Percentiles rank a stretch among this genome's conserved stretches.
These are phyloP conservation scores for Ammospiza caudacuta DNA, from an alignment of 2,113 vertebrate species.

Conservation along the genomic window DNA sequence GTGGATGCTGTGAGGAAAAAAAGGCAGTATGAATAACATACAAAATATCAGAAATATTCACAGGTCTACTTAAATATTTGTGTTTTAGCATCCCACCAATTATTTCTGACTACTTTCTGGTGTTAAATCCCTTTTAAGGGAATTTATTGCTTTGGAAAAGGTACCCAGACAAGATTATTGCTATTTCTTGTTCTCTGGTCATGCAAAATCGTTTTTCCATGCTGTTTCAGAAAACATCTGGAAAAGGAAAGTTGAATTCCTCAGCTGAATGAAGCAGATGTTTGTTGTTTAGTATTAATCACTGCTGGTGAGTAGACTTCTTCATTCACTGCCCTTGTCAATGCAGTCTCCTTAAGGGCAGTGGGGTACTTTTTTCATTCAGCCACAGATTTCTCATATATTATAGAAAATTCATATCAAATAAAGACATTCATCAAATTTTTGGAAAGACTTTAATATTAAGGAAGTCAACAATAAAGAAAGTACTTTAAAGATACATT, in stretches of 20 bases:
- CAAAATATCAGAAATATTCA: neutral
- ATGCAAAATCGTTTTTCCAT: neutral
- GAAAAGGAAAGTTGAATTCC: slow-evolving; percentile 32
- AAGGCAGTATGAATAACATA: neutral
- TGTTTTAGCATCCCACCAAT: neutral
- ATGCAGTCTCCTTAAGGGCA: neutral
- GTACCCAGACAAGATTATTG: neutral
- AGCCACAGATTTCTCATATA: neutral
- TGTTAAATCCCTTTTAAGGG: neutral
- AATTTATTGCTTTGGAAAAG: slow-evolving; percentile 24
- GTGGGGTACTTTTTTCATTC: neutral
- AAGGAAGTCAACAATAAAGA: neutral
- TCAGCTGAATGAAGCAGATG: slow-evolving; percentile 40
- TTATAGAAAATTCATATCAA: neutral
- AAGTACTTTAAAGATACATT: neutral
- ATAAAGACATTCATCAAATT: neutral
- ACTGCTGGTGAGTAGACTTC: neutral
- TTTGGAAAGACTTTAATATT: neutral
- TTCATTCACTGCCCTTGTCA: neutral
- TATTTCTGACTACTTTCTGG: neutral
- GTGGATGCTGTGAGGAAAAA: neutral
- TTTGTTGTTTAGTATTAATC: slow-evolving; percentile 41
- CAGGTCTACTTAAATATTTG: neutral
- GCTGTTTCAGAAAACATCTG: slow-evolving; percentile 29
- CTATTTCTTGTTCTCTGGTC: slow-evolving; percentile 17